Conservation (phyloP, 2,797 vertebrate species). For the Poecilia picta region DNA sequence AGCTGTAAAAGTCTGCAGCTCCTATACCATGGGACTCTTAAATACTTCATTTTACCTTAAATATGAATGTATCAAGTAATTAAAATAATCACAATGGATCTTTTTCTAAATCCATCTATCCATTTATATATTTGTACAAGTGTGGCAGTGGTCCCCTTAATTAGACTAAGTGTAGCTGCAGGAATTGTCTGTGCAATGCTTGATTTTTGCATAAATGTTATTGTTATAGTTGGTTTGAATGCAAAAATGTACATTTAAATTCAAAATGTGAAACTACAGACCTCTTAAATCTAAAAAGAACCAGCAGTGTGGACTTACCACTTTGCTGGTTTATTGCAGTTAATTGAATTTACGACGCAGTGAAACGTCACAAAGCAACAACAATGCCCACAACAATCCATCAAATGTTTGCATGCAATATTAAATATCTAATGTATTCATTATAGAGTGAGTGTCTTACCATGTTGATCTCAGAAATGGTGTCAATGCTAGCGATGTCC, state of each 20-base stretch:
- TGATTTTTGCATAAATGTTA: not conserved
- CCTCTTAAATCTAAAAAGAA: not conserved
- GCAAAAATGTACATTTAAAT: not conserved
- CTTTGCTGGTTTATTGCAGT: not conserved
- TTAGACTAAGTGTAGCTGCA: not conserved
- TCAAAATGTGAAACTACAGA: not conserved
- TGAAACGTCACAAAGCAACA: not conserved
- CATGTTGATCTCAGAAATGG: constrained; percentile 97
- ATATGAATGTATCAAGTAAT: not conserved
- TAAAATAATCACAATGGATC: not conserved
- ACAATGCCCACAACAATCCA: no score
- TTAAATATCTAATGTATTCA: not conserved
- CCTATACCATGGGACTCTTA: not conserved
- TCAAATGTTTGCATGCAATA: not conserved
- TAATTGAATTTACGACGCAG: not conserved
- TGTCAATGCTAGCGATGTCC: constrained; percentile 95
- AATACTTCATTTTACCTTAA: not conserved
- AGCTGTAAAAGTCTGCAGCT: not conserved
- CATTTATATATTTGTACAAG: not conserved
- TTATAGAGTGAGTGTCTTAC: constrained; percentile 65
- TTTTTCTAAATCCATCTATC: not conserved
- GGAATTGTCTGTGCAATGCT: not conserved
- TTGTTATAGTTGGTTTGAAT: not conserved
- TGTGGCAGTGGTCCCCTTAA: not conserved
- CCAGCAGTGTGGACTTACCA: not conserved